Percentiles rank a stretch among this genome's conserved stretches.
Conservation (phyloP, 2,797 vertebrate genomes). For the Anas capensis region DNA sequence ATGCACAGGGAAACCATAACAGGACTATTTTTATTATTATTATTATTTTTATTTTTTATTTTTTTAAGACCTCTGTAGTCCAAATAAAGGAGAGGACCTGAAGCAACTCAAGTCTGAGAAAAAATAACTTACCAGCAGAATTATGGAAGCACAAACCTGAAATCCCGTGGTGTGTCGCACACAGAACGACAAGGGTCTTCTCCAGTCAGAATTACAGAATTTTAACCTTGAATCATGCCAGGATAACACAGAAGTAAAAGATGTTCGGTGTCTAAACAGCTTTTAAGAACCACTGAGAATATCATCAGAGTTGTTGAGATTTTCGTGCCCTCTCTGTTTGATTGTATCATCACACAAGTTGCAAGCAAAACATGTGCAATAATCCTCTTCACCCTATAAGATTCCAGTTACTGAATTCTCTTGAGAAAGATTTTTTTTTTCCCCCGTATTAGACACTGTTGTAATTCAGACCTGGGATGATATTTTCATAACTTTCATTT, state of each 20-base stretch:
- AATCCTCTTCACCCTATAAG: neutral
- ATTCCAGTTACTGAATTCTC: neutral
- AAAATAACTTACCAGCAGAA: neutral
- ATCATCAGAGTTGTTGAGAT: neutral
- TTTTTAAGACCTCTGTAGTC: neutral
- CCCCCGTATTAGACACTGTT: neutral
- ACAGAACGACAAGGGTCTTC: neutral
- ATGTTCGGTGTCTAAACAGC: neutral
- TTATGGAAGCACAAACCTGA: neutral
- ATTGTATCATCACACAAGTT: neutral
- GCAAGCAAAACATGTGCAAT: fast-evolving
- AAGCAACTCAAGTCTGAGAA: neutral
- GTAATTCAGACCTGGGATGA: neutral
- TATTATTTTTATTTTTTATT: too few relatives aligned
- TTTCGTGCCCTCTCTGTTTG: neutral
- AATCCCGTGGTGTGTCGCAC: neutral
- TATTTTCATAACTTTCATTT: neutral
- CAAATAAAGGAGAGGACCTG: neutral
- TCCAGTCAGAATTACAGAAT: neutral
- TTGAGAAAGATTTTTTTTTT: neutral
- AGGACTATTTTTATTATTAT: too few relatives aligned
- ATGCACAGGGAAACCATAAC: neutral
- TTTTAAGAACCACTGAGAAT: neutral
- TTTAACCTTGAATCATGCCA: neutral
- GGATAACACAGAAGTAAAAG: neutral